Percentiles rank a stretch among this genome's conserved stretches.
phyloP scores from a whole-genome alignment of 2,888 invertebrate species.

The Netelia inedita region DNA sequence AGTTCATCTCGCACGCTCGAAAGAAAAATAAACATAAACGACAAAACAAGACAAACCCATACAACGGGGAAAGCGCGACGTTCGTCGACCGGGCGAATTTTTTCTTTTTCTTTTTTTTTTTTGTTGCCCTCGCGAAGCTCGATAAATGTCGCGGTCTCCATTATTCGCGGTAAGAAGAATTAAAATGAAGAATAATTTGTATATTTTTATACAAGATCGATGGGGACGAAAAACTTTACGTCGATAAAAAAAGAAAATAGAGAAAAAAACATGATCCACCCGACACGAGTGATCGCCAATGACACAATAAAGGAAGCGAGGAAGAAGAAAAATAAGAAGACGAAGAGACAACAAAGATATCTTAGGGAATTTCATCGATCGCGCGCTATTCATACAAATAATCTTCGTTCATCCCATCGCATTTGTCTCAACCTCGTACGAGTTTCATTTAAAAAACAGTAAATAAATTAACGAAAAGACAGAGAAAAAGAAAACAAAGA shows the following conservation, averaged over 20 bases:
- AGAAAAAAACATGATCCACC: conserved; percentile 59
- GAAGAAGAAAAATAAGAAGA: conserved; percentile 59
- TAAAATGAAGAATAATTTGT: conserved; percentile 75
- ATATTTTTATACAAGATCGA: conserved; percentile 79
- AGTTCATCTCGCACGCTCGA: conserved; percentile 61
- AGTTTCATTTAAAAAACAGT: conserved; percentile 60
- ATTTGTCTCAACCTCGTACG: conserved; percentile 48
- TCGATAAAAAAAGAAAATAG: conserved; percentile 62
- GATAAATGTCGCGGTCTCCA: conserved; percentile 7
- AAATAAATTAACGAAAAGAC: conserved; percentile 35
- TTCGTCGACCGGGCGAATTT: conserved; percentile 20
- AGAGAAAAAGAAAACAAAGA: conserved; percentile 14
- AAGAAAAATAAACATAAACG: neutral
- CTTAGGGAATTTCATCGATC: conserved; percentile 68
- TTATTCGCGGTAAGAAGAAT: conserved; percentile 64
- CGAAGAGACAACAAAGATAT: conserved; percentile 58
- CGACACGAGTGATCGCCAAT: conserved; percentile 59
- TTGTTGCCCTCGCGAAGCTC: no score
- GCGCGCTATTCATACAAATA: conserved; percentile 62
- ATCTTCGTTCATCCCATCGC: conserved; percentile 54
- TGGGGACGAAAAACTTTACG: conserved; percentile 53
- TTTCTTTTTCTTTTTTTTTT: no score
- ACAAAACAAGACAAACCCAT: neutral
- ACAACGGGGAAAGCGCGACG: conserved; percentile 51
- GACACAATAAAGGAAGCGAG: conserved; percentile 51